Base-by-base conservation (phyloP, 2,113 vertebrate species). In the Sapayoa aenigma region DNA sequence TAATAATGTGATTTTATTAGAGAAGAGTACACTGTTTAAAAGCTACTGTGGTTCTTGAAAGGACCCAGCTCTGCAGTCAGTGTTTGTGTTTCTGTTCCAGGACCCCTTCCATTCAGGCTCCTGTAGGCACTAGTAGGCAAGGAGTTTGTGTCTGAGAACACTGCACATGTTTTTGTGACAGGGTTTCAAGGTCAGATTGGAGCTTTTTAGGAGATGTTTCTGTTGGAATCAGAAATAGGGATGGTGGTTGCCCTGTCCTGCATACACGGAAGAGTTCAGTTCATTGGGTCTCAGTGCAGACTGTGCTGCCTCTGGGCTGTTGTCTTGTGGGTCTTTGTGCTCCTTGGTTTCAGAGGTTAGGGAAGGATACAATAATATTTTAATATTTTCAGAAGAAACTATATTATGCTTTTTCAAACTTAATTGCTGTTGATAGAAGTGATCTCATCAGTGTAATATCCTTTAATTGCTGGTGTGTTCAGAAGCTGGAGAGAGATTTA, bases 401-500 rank as follows among this genome's bases (percentile, higher is more conserved):
- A 3, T 46, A 27, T 73, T 84, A 20, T n/a, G 58, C 52, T 84
- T 89, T 94, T 75, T 71, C 84, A 71, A 80, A 89, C 66, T 47
- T 82, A 68, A 72, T 75, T 93, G 77, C 69, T 89, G 52, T 65
- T 91, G 53, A 58, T 87, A 87, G 69, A 89, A 84, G 49, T 91
- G 78, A 76, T 90, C 84, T 95, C 69, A 63, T 76, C 62, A 50
- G 59, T 83, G 46, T 42, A 60, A 69, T 79, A 53, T 24, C 73
- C 78, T 58, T 84, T 91, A 87, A 91, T 84, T 82, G 77, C 80
- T 92, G 76, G n/a, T 6, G 3, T 65, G 71, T 53, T 94, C 63
- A 82, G 92, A 37, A 92, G 80, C 74, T 67, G 11, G 69, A 66
- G 58, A 53, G 49, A 76, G 71, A 41, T 77, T 83, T 62, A 66